A percentile compares a stretch with the other conserved stretches of the same genome.
phyloP scores from a whole-genome alignment of 2,797 vertebrate genomes.

The Tiaroga cobitis region DNA sequence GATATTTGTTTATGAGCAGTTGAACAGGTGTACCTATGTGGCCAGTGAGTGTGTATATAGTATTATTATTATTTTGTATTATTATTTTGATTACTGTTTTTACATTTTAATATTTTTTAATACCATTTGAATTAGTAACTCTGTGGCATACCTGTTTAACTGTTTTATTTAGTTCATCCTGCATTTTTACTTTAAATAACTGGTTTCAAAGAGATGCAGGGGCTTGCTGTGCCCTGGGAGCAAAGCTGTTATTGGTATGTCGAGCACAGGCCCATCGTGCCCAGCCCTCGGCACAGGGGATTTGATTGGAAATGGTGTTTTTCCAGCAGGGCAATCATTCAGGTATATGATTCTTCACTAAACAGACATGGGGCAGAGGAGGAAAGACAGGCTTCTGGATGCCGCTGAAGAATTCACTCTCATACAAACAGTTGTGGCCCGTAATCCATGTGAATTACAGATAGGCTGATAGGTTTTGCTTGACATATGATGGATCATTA shows the following conservation, averaged over 20 bases:
- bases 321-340: constrained; percentile 48
- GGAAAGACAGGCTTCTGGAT: constrained; percentile 16
- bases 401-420: constrained; percentile 10
- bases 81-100: neutral
- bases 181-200: neutral
- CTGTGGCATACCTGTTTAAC: neutral
- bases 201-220: neutral
- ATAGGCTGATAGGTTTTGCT: constrained; percentile 24
- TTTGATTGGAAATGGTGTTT: constrained; percentile 47
- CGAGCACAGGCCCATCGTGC: neutral
- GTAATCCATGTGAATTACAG: constrained; percentile 15
- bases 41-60: neutral
- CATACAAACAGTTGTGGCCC: constrained; percentile 25
- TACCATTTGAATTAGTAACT: neutral
- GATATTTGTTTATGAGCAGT: neutral
- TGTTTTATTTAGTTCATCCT: neutral
- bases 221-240: neutral
- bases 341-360: constrained; percentile 47
- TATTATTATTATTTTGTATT: no score
- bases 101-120: neutral
- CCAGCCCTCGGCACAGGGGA: constrained; percentile 9
- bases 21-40: neutral
- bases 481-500: constrained; percentile 55
- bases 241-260: constrained; percentile 14
- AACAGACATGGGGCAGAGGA: constrained; percentile 16